phyloP scores from a whole-genome alignment of 2,113 vertebrate genomes.

The Apteryx owenii region DNA sequence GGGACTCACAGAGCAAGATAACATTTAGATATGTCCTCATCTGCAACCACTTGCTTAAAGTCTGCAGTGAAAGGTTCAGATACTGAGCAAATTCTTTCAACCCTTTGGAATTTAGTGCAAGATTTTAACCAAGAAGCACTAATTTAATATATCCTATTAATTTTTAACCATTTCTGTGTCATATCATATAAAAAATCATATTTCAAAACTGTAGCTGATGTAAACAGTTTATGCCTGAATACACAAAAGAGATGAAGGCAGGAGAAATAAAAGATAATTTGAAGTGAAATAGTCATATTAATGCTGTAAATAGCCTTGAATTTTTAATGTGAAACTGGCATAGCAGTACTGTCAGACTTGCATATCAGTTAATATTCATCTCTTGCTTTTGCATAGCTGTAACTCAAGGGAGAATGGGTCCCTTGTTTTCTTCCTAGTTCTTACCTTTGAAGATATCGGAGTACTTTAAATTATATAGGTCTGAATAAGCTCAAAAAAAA shows the following conservation, averaged over 20 bases:
- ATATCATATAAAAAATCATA: rapidly evolving
- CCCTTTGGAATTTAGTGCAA: background rate
- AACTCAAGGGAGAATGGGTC: background rate
- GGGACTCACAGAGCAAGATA: background rate
- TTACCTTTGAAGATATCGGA: background rate
- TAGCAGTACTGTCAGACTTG: background rate
- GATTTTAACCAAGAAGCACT: background rate
- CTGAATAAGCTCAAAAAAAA: background rate
- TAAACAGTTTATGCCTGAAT: background rate
- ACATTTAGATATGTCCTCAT: background rate
- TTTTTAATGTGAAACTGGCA: background rate
- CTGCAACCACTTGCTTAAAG: too few species aligned
- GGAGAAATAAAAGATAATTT: background rate
- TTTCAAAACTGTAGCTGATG: background rate
- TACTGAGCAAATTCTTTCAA: background rate
- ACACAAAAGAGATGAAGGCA: background rate
- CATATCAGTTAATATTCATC: background rate
- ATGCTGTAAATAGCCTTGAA: background rate
- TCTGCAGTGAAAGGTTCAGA: background rate
- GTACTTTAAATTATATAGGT: background rate
- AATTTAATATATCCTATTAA: background rate
- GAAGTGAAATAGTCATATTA: background rate
- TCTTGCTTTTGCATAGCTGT: background rate
- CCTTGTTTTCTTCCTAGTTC: background rate
- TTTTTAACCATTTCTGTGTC: background rate